Conservation (phyloP, 2,797 vertebrate genomes). For the Lacerta viridis region DNA sequence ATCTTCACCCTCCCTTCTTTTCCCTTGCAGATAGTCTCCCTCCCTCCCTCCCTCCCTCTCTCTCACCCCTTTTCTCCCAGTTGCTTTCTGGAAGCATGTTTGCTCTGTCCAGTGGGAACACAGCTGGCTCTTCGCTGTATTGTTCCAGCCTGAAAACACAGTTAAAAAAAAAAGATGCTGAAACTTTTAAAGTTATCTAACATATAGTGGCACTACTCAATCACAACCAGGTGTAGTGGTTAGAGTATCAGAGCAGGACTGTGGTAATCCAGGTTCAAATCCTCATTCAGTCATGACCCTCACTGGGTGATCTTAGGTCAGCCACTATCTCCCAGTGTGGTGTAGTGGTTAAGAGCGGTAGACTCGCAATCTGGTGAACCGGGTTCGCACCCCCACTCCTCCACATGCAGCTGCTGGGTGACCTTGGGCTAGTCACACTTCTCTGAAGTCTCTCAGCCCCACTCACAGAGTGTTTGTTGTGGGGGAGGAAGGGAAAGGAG, state of each 20-base stretch:
- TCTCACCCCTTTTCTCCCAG: background rate
- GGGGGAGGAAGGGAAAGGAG: no score
- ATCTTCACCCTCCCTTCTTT: background rate
- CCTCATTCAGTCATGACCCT: background rate
- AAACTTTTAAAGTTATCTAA: background rate
- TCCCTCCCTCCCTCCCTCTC: no score
- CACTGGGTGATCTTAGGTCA: background rate
- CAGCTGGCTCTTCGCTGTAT: background rate
- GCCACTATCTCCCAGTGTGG: background rate
- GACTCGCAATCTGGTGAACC: no score
- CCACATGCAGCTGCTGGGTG: no score
- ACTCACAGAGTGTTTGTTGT: no score
- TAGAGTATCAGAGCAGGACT: background rate
- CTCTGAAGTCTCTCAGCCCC: no score
- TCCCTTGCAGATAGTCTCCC: no score
- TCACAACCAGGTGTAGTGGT: background rate
- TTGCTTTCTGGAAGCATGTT: background rate
- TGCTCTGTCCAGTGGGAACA: background rate
- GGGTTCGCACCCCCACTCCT: no score
- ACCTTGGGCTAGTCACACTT: no score
- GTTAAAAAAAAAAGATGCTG: no score
- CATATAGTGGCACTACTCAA: background rate
- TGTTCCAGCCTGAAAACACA: background rate
- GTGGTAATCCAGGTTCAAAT: background rate
- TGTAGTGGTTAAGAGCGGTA: no score